Evolutionary conservation across 2,797 vertebrate species (phyloP).

Genomic region (Neoniphon sammara): DNA sequence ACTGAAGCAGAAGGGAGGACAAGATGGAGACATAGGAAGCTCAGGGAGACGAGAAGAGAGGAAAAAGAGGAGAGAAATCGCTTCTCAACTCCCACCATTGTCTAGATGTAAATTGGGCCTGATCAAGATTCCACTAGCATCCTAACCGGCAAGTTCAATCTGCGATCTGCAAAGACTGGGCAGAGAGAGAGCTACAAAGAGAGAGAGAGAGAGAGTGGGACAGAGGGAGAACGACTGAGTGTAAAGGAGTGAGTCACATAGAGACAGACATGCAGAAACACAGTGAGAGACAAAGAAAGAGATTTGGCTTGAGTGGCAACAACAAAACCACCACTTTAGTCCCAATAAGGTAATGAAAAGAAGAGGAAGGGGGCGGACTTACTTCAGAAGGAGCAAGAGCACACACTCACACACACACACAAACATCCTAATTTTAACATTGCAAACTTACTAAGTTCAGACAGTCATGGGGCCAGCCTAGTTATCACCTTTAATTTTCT

Average conservation of each 20-base stretch:
- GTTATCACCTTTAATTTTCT: conserved; percentile 4
- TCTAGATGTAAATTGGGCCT: conserved; percentile 84
- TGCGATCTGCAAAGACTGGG: conserved; percentile 58
- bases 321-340: conserved; percentile 58
- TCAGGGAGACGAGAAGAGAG: conserved; percentile 63
- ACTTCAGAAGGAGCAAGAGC: conserved; percentile 16
- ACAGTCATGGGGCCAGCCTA: not conserved
- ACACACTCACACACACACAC: conserved; percentile 3
- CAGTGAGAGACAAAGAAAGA: conserved; percentile 54
- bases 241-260: conserved; percentile 59
- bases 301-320: conserved; percentile 42
- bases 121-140: conserved; percentile 85
- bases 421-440: conserved; percentile 20
- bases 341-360: conserved; percentile 47
- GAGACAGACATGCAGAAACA: conserved; percentile 53
- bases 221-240: conserved; percentile 33
- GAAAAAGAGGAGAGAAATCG: conserved; percentile 71
- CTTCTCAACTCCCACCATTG: conserved; percentile 80
- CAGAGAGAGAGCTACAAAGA: conserved; percentile 38
- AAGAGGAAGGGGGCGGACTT: conserved; percentile 23
- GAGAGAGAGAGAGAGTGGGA: conserved; percentile 19
- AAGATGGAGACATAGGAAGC: conserved; percentile 67
- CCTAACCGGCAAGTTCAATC: conserved; percentile 76
- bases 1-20: conserved; percentile 60
- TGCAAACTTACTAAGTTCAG: not conserved